Conservation (phyloP, 2,888 invertebrate species). For the Chorisops tibialis region DNA sequence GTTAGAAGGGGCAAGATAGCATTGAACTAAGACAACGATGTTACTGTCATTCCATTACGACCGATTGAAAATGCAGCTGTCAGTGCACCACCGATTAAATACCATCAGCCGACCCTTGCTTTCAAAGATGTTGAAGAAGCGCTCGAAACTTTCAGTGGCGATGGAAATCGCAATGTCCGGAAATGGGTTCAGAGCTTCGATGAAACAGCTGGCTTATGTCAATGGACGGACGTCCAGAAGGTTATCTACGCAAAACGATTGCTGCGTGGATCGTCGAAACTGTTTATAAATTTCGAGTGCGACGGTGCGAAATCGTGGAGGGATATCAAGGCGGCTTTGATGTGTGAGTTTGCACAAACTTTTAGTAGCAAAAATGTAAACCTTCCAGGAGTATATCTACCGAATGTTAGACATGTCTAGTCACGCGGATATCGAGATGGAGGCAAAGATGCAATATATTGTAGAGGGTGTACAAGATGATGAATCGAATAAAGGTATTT, state of each 20-base stretch:
- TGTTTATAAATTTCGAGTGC: constrained; percentile 5
- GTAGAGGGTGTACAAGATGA: constrained; percentile 19
- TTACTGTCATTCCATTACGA: background rate
- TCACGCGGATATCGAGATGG: constrained; percentile 30
- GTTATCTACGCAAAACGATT: constrained; percentile 6
- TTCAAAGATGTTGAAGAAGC: constrained; percentile 21
- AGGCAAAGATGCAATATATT: constrained; percentile 20
- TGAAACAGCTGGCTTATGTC: background rate
- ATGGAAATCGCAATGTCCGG: constrained; percentile 8
- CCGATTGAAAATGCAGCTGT: too few relatives aligned
- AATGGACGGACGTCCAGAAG: constrained; percentile 23
- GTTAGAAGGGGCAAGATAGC: too few relatives aligned
- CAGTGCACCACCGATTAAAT: background rate
- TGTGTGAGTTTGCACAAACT: constrained; percentile 17
- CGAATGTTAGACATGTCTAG: constrained; percentile 36
- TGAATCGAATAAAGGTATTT: background rate
- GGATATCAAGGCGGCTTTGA: constrained; percentile 7
- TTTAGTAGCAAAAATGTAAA: constrained; percentile 11
- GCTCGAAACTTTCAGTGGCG: constrained; percentile 4
- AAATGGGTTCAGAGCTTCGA: constrained; percentile 22
- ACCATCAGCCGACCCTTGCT: background rate
- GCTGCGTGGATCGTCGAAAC: background rate
- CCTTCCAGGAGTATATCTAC: constrained; percentile 19
- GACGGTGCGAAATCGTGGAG: background rate
- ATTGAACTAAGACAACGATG: background rate